Conservation (phyloP, 2,888 invertebrate genomes). For the Pristionchus entomophagus region DNA sequence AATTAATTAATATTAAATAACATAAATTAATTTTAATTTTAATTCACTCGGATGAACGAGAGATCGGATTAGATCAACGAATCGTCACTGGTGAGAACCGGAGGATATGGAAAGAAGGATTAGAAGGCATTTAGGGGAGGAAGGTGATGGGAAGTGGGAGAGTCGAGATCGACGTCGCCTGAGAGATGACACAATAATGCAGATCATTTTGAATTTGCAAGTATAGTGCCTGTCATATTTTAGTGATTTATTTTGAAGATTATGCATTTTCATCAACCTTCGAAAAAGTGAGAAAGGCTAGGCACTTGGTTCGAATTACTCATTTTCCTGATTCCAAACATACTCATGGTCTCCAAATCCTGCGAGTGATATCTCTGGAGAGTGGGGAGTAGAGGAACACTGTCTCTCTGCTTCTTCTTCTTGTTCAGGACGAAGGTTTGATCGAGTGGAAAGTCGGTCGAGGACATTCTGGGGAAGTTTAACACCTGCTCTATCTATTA, state of each 20-base stretch:
- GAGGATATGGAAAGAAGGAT: background rate
- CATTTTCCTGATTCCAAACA: no score
- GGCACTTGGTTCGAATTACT: no score
- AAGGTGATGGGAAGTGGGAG: slow-evolving; percentile 40
- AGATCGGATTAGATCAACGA: background rate
- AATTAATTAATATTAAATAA: no score
- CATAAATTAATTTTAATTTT: no score
- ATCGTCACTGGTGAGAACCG: background rate
- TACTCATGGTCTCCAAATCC: slow-evolving; percentile 38
- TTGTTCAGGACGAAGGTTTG: slow-evolving; percentile 39
- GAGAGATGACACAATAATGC: background rate
- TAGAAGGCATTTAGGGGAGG: slow-evolving; percentile 47
- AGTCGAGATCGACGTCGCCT: slow-evolving; percentile 47
- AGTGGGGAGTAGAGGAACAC: slow-evolving; percentile 18
- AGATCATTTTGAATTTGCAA: background rate
- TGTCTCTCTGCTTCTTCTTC: slow-evolving; percentile 34
- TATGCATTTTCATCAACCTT: no score
- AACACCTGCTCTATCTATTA: background rate
- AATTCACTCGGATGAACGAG: no score
- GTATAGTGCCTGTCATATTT: no score
- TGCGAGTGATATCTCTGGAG: slow-evolving; percentile 45
- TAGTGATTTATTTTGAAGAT: background rate
- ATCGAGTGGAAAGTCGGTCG: slow-evolving; percentile 9
- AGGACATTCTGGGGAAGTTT: background rate
- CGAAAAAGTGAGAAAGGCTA: no score